Evolutionary conservation across 53 echinoderm and acorn worm species (phyloP), one percentile per base, ranked within the genome.

Genomic region (Apostichopus leukothele): DNA sequence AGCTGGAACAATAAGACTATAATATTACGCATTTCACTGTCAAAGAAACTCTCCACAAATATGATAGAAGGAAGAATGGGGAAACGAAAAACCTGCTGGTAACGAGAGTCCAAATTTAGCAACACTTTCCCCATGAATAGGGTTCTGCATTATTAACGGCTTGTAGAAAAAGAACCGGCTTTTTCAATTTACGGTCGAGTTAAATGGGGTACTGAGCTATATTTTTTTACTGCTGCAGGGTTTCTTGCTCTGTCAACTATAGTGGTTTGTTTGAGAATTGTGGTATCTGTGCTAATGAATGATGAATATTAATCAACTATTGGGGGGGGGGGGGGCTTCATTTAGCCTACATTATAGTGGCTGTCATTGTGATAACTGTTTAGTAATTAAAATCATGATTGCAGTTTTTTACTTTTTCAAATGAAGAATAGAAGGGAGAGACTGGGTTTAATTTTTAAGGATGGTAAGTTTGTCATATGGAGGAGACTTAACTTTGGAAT

Each of bases 281-380:
- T 71, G 71, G 71, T 79, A 81, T 81, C 81, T 81, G 60, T 81
- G 81, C 11, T 81, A 81, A 81, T 81, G 81, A 81, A 59, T 81
- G 60, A 81, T 81, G 81, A 81, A 81, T 81, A 81, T 81, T 81
- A 18, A 81, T 81, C 5, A 77, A 51, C 22, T 16, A 14, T 25
- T 16, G 13, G 6, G 71, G 71, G 71, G 68, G 71, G 68, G 14
- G 13, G 16, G 18, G 18, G 71, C 18, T 57, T 57, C 1, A 57
- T 57, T 10, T 57, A 57, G 57, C 10, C 10, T 57, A 10, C 8
- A 57, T 57, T 57, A 57, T 57, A 5, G 6, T 57, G 57, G 10
- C 57, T 9, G 57, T 57, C 57, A 57, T 39, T 57, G 57, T 57
- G 57, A 57, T 57, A 57, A 57, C 39, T 39, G 39, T 39, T 39